Evolutionary conservation across 2,888 invertebrate genomes (phyloP).

Genomic region (Apotomis turbidana): DNA sequence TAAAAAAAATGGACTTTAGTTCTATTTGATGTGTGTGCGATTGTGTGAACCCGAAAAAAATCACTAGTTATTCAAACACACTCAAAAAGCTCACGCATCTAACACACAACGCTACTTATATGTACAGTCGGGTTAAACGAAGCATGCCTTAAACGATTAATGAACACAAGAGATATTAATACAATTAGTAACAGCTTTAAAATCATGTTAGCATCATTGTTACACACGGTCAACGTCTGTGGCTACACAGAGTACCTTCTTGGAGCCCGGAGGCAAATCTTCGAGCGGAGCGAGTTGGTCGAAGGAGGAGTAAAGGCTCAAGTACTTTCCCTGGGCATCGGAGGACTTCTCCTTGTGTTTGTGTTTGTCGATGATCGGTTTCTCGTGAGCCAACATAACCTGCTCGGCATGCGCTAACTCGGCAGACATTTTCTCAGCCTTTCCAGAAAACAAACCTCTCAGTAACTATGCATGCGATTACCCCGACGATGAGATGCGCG

Average conservation of each 20-base stretch:
- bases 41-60: conserved; percentile 5
- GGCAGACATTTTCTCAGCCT: conserved; percentile 80
- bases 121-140: conserved; percentile 43
- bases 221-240: conserved; percentile 29
- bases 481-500: conserved; percentile 53
- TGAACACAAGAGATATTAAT: conserved; percentile 41
- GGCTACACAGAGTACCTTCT: conserved; percentile 71
- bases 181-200: conserved; percentile 41
- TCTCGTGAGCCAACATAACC: conserved; percentile 81
- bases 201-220: conserved; percentile 41
- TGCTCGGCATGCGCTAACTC: conserved; percentile 81
- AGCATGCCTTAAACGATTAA: conserved; percentile 45
- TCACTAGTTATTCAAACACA: conserved; percentile 2
- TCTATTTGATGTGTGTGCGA: too few relatives aligned
- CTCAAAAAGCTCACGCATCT: conserved; percentile 19
- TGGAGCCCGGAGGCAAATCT: conserved; percentile 68
- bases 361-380: conserved; percentile 70
- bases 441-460: conserved; percentile 81
- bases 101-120: conserved; percentile 18
- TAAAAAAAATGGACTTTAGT: too few relatives aligned
- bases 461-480: conserved; percentile 60
- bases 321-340: conserved; percentile 67
- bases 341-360: conserved; percentile 60
- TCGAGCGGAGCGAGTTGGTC: conserved; percentile 74
- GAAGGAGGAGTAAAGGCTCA: conserved; percentile 75